Base-by-base conservation (phyloP, 53 echinoderm and acorn worm species). In the Echinarachnius parma region DNA sequence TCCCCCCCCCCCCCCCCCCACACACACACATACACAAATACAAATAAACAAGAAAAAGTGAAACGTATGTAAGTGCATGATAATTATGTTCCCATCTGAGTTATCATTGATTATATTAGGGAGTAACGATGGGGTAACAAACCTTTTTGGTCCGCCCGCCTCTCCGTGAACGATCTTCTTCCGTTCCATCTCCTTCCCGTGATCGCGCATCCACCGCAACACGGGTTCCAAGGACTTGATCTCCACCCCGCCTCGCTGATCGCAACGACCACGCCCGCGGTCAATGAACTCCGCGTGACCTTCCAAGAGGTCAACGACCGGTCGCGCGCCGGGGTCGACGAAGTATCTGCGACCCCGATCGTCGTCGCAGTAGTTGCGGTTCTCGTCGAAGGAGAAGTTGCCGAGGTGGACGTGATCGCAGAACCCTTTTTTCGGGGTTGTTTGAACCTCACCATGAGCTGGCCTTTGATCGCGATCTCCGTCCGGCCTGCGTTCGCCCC, bases 291-390 rank as follows among this genome's bases (percentile, higher is more conserved):
- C 70, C 24, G 52, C 52, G 34, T 53, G 53, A 69, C 70, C 70
- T 5, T 32, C 21, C 2, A 69, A 26, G 36, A 53, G 53, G 53
- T 69, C 53, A 1, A 69, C 33, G 20, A 53, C 32, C 9, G 70
- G 70, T 32, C 34, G 20, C 5, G 24, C 14, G 5, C 37, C 70
- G 11, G 70, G 70, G 4, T 69, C 33, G 33, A 69, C 70, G 70
- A 69, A 69, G 70, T 21, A 69, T 34, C 29, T 69, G 4, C 70
- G 70, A 34, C 34, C 35, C 13, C 70, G 32, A 53, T 69, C 21
- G 35, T 69, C 70, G 35, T 69, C 24, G 70, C 52, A 69, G 70
- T 53, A 69, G 22, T 69, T 69, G 4, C 70, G 70, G 4, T 69
- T 69, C 26, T 69, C 70, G 15, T 69, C 70, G 10, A 69, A 34